Conservation (phyloP, 1,140 invertebrate species). For the Amphibalanus amphitrite region DNA sequence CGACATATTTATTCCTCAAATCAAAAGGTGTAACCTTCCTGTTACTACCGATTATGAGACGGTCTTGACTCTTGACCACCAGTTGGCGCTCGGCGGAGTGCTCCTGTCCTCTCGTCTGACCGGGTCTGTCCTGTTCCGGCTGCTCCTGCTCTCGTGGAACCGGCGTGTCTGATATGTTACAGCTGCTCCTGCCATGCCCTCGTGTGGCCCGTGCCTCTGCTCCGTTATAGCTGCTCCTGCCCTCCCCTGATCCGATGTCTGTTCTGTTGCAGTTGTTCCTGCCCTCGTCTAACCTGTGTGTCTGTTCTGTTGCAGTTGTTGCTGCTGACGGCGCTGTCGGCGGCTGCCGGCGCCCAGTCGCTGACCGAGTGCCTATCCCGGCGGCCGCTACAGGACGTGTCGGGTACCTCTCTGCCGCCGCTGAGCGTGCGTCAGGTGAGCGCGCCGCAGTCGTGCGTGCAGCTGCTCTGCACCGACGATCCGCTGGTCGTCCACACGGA, state of each 20-base stretch:
- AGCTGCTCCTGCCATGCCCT: too few species aligned
- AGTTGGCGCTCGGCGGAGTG: too few species aligned
- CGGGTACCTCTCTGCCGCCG: background rate
- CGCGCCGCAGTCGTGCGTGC: conserved; percentile 3
- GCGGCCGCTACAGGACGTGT: background rate
- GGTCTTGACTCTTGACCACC: too few species aligned
- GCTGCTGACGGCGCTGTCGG: background rate
- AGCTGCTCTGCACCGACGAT: background rate
- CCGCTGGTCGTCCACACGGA: background rate
- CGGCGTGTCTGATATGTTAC: background rate
- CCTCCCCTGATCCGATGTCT: background rate
- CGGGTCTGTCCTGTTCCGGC: too few species aligned
- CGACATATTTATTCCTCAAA: too few species aligned
- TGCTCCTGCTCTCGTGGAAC: too few species aligned
- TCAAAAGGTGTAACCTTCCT: too few species aligned
- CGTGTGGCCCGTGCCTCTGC: too few species aligned
- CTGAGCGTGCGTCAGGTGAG: background rate
- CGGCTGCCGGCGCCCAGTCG: background rate
- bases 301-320: too few species aligned
- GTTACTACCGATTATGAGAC: too few species aligned
- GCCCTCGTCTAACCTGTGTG: background rate
- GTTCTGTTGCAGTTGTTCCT: background rate
- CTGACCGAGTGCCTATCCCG: background rate
- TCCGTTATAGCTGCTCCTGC: too few species aligned
- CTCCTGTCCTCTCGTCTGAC: too few species aligned